Conservation (phyloP, 2,888 invertebrate species). For the Penaeus monodon region DNA sequence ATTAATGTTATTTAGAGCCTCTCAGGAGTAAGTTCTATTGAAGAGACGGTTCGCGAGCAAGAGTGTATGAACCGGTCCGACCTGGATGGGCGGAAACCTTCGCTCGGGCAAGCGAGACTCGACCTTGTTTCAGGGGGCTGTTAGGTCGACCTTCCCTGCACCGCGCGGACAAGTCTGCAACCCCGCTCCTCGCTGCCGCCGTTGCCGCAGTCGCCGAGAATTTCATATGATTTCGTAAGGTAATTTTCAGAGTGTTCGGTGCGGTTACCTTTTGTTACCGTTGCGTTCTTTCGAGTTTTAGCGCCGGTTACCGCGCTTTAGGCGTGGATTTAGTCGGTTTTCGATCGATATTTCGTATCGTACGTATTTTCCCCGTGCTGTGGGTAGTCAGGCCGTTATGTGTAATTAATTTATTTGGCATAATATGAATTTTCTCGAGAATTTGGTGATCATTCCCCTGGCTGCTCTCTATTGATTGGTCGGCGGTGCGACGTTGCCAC, state of each 20-base stretch:
- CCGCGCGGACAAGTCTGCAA: slow-evolving; percentile 7
- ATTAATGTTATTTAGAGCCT: slow-evolving; percentile 50
- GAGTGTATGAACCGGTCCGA: slow-evolving; percentile 29
- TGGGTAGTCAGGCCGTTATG: not conserved
- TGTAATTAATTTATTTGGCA: slow-evolving; percentile 22
- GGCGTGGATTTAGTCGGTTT: not conserved
- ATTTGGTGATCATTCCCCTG: slow-evolving; percentile 40
- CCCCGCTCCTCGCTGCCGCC: slow-evolving; percentile 10
- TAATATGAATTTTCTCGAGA: slow-evolving; percentile 33
- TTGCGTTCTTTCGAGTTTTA: slow-evolving; percentile 20
- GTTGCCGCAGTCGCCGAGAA: slow-evolving; percentile 38
- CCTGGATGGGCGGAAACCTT: slow-evolving; percentile 18
- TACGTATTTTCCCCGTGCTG: not conserved
- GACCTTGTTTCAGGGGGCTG: not conserved
- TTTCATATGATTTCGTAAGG: slow-evolving; percentile 49
- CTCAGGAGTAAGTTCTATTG: slow-evolving; percentile 50
- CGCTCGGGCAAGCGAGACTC: slow-evolving; percentile 9
- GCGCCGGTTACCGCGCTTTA: not conserved
- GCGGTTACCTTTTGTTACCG: slow-evolving; percentile 34
- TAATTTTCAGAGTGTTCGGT: slow-evolving; percentile 42
- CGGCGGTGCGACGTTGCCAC: slow-evolving; percentile 45
- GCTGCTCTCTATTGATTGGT: slow-evolving; percentile 54
- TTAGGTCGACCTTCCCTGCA: slow-evolving; percentile 8
- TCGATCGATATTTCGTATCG: not conserved
- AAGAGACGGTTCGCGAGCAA: slow-evolving; percentile 41